These are phyloP conservation scores for Sebastes variabilis DNA, from an alignment of 2,797 vertebrate genomes.

Conservation along the genomic window DNA sequence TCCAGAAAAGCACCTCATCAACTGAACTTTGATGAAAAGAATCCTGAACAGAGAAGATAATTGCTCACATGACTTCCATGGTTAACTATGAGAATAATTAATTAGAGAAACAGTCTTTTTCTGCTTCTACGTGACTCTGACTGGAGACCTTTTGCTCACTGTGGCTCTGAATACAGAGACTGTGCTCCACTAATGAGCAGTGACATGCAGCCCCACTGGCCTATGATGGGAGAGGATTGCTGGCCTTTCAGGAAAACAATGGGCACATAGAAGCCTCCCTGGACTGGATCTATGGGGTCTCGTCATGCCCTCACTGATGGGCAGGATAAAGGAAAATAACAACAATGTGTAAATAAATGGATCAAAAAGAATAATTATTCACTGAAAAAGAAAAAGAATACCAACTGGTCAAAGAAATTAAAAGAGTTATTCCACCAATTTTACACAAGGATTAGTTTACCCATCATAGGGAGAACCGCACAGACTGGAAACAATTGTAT, in stretches of 20 bases:
- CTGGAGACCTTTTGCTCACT: conserved; percentile 8
- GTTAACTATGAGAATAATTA: conserved; percentile 2
- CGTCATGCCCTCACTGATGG: neutral
- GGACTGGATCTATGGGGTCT: conserved; percentile 9
- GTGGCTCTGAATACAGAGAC: conserved; percentile 44
- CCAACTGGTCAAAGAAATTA: neutral
- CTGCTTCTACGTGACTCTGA: conserved; percentile 11
- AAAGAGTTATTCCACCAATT: neutral
- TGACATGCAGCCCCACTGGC: conserved; percentile 53
- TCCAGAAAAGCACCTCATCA: neutral
- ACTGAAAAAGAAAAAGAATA: neutral
- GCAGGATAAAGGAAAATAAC: neutral
- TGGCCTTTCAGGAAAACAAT: conserved; percentile 62
- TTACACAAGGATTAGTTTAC: neutral
- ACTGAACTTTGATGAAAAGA: neutral
- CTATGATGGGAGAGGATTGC: conserved; percentile 42
- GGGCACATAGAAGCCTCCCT: conserved; percentile 36
- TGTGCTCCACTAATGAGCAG: conserved; percentile 66
- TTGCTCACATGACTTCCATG: neutral
- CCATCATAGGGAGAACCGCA: neutral
- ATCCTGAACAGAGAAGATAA: neutral
- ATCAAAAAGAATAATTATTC: neutral
- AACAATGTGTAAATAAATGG: neutral
- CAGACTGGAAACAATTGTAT: neutral
- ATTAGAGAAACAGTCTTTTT: neutral